Conservation (phyloP, 2,797 vertebrate genomes). For the Lophotriccus pileatus region DNA sequence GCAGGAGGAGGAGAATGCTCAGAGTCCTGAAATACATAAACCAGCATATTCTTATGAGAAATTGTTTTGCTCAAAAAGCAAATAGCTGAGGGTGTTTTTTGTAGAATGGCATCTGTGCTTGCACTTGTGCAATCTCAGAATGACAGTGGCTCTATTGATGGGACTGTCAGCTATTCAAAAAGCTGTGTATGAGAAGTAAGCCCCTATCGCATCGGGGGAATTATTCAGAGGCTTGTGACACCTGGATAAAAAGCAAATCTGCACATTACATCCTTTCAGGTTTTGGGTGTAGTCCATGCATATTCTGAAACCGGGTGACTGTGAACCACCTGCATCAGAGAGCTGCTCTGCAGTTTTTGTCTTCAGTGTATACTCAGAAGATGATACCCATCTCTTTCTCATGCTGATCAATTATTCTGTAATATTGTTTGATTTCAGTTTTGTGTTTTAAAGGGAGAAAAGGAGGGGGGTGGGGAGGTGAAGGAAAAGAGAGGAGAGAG, state of each 20-base stretch:
- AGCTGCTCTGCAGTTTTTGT: neutral
- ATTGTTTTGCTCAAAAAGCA: neutral
- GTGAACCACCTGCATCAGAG: neutral
- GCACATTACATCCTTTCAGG: neutral
- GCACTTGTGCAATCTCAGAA: neutral
- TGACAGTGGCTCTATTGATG: neutral
- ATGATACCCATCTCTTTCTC: neutral
- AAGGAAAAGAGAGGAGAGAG: accelerated
- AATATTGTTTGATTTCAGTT: neutral
- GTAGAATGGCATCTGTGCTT: conserved; percentile 34
- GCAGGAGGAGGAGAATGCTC: conserved; percentile 11
- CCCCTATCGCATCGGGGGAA: neutral
- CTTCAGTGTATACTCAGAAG: neutral
- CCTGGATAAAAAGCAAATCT: conserved; percentile 15
- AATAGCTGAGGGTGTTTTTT: neutral
- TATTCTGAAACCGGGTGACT: neutral
- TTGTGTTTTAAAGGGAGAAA: neutral
- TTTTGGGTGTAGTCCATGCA: neutral
- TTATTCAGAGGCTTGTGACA: conserved; percentile 21
- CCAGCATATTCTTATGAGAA: conserved; percentile 21
- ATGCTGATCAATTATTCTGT: neutral
- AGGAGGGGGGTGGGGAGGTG: too few relatives aligned
- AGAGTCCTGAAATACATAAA: conserved; percentile 32
- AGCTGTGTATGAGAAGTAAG: neutral
- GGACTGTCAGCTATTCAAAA: conserved; percentile 7